Evolutionary conservation across 2,888 invertebrate species (phyloP).

Genomic region (Acanthosepion esculentum): DNA sequence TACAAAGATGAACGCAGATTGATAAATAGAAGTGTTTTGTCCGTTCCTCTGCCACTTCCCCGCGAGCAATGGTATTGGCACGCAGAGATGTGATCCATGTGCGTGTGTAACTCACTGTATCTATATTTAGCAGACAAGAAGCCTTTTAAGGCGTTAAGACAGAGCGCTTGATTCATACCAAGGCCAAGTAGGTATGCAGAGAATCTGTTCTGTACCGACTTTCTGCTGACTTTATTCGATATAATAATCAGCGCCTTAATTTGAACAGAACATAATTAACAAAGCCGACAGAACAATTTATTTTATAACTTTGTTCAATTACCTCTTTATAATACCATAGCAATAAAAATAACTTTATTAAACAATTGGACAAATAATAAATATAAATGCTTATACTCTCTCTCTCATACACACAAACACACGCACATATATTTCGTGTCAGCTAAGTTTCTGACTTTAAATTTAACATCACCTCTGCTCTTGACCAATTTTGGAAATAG

Average conservation of each 20-base stretch:
- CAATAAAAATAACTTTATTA: constrained; percentile 6
- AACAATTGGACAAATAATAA: not conserved
- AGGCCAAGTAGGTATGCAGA: constrained; percentile 40
- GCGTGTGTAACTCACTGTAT: not conserved
- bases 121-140: constrained; percentile 8
- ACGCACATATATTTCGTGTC: not conserved
- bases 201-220: not conserved
- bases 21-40: not conserved
- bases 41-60: not conserved
- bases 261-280: not conserved
- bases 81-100: not conserved
- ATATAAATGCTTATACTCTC: not conserved
- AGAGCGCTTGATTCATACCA: not conserved
- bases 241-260: not conserved
- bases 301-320: not conserved
- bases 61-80: not conserved
- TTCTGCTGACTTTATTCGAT: not conserved
- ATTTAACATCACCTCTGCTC: not conserved
- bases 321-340: too few relatives aligned
- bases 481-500: constrained; percentile 4
- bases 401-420: not conserved
- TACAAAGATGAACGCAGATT: not conserved
- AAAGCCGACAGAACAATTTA: not conserved
- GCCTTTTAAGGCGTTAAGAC: not conserved
- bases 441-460: not conserved